Evolutionary conservation across 2,797 vertebrate genomes (phyloP).

Genomic region (Thamnophis elegans): DNA sequence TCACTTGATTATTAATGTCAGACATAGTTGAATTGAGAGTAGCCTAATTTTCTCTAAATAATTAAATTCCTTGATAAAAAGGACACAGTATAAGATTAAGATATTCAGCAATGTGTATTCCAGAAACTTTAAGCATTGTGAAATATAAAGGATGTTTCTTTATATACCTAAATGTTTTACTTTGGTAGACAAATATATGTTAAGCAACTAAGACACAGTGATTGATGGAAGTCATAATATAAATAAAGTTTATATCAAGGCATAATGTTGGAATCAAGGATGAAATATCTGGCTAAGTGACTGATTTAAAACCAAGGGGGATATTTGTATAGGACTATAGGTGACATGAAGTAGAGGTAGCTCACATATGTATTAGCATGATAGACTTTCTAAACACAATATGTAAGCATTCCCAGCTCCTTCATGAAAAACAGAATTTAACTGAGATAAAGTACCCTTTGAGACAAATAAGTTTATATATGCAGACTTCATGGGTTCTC

Average conservation of each 20-base stretch:
- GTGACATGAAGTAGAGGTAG: not conserved
- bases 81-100: not conserved
- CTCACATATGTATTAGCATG: not conserved
- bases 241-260: not conserved
- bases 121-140: not conserved
- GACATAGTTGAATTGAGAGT: not conserved
- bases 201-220: not conserved
- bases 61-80: not conserved
- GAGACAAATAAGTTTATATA: not conserved
- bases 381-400: not conserved
- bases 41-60: not conserved
- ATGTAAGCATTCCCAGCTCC: not conserved
- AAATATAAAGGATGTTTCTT: not conserved
- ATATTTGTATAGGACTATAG: not conserved
- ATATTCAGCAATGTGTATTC: not conserved
- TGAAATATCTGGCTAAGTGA: not conserved
- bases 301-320: not conserved
- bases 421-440: not conserved
- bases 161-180: not conserved
- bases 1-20: not conserved
- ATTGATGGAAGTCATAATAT: not conserved
- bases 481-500: not conserved
- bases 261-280: not conserved
- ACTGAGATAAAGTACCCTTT: not conserved
- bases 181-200: not conserved